Conservation (phyloP, 2,888 invertebrate genomes). For the Phymatocera aterrima region DNA sequence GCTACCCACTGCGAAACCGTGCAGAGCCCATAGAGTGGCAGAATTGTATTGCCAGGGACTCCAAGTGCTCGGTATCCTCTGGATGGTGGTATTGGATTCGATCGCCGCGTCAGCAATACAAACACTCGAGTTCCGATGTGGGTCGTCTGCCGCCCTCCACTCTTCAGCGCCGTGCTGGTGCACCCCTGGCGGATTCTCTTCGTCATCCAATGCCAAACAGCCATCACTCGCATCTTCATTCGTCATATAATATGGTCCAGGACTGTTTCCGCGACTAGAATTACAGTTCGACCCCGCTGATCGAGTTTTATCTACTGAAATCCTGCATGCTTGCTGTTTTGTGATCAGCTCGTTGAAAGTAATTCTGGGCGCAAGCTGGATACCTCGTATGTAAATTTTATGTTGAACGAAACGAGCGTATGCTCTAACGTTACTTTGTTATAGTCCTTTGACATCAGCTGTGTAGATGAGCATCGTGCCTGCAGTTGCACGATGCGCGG, state of each 20-base stretch:
- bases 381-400: not conserved
- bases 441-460: not conserved
- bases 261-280: conserved; percentile 71
- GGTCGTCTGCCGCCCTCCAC: conserved; percentile 61
- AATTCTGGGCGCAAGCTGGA: not conserved
- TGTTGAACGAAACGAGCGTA: not conserved
- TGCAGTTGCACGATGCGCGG: conserved; percentile 15
- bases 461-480: not conserved
- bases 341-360: not conserved
- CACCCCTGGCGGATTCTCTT: conserved; percentile 49
- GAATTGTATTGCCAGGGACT: conserved; percentile 37
- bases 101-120: conserved; percentile 74
- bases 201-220: conserved; percentile 31
- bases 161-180: conserved; percentile 48
- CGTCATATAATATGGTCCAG: conserved; percentile 23
- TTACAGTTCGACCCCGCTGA: conserved; percentile 63
- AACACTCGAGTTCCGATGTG: conserved; percentile 73
- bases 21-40: conserved; percentile 28
- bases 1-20: conserved; percentile 8
- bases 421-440: not conserved
- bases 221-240: conserved; percentile 26
- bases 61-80: conserved; percentile 31
- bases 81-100: conserved; percentile 67
- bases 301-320: not conserved
- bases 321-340: not conserved